phyloP scores from a whole-genome alignment of 2,113 vertebrate genomes.

The Bothrops jararaca region DNA sequence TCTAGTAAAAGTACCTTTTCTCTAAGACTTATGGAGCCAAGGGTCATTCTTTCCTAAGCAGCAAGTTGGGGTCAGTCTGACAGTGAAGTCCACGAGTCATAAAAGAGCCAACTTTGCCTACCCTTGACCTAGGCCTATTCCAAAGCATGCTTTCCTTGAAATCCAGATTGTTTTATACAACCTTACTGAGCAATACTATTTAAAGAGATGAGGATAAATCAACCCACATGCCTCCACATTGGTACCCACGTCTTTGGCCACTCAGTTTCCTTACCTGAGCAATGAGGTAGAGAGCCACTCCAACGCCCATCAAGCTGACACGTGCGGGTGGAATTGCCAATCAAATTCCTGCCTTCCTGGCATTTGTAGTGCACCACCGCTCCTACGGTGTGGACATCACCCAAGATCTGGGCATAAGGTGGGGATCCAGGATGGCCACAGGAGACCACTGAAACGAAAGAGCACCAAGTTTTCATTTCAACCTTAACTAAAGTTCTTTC shows the following conservation, averaged over 20 bases:
- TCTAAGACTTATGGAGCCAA: too few species aligned
- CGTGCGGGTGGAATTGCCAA: constrained; percentile 89
- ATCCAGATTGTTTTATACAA: background rate
- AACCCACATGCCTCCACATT: background rate
- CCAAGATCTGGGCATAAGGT: constrained; percentile 85
- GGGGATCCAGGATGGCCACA: constrained; percentile 91
- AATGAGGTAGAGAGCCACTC: constrained; percentile 94
- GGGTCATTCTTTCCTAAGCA: too few species aligned
- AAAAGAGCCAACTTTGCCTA: too few species aligned
- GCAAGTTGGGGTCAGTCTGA: too few species aligned
- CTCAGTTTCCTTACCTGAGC: constrained; percentile 81
- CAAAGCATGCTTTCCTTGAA: background rate
- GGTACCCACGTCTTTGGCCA: rapidly evolving
- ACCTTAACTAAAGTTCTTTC: background rate
- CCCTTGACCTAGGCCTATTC: background rate
- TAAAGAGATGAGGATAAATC: background rate
- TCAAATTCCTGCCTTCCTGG: constrained; percentile 75
- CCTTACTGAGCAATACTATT: background rate
- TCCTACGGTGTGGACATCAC: constrained; percentile 85
- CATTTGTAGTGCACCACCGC: constrained; percentile 92
- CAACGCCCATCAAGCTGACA: constrained; percentile 94
- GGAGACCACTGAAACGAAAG: constrained; percentile 81
- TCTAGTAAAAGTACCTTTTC: too few species aligned
- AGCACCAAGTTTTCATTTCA: background rate
- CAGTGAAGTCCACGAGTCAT: too few species aligned